phyloP scores from a whole-genome alignment of 2,113 vertebrate genomes.

The Brachionichthys hirsutus region DNA sequence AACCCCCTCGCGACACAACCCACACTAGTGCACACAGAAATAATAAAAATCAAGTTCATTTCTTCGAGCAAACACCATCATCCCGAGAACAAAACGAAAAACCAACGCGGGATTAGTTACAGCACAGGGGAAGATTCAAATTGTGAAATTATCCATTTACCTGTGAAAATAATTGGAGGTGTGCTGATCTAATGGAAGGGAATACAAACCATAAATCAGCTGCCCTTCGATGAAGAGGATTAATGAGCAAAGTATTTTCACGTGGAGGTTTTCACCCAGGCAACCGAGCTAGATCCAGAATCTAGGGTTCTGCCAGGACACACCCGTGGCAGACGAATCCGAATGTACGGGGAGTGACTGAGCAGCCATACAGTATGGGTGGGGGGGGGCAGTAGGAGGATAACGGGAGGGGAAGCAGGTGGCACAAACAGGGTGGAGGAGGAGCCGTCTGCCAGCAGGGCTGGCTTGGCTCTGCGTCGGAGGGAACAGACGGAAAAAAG shows the following conservation, averaged over 20 bases:
- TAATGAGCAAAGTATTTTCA: conserved; percentile 33
- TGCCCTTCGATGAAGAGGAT: conserved; percentile 11
- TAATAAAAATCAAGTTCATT: too few relatives aligned
- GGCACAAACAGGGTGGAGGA: conserved; percentile 56
- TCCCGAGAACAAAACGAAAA: not conserved
- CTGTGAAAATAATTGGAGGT: too few relatives aligned
- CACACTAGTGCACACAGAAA: too few relatives aligned
- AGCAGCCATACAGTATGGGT: conserved; percentile 58
- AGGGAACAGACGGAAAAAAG: conserved; percentile 60
- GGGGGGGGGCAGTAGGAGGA: conserved; percentile 43
- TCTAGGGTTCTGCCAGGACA: conserved; percentile 41
- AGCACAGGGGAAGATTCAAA: too few relatives aligned
- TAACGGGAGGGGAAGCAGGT: conserved; percentile 61
- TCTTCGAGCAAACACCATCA: not conserved
- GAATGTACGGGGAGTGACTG: conserved; percentile 39
- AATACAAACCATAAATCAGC: not conserved
- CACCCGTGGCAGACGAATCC: conserved; percentile 33
- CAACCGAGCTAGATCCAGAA: conserved; percentile 25
- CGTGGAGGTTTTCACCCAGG: conserved; percentile 5
- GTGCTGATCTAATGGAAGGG: too few relatives aligned
- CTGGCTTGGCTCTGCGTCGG: conserved; percentile 59
- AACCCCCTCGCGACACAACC: too few relatives aligned
- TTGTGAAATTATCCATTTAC: too few relatives aligned
- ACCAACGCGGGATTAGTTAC: not conserved
- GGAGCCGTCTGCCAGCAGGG: conserved; percentile 58